Evolutionary conservation across 2,888 invertebrate genomes (phyloP), one percentile per base, ranked within the genome.

Genomic region (Phanerotoma sp.): DNA sequence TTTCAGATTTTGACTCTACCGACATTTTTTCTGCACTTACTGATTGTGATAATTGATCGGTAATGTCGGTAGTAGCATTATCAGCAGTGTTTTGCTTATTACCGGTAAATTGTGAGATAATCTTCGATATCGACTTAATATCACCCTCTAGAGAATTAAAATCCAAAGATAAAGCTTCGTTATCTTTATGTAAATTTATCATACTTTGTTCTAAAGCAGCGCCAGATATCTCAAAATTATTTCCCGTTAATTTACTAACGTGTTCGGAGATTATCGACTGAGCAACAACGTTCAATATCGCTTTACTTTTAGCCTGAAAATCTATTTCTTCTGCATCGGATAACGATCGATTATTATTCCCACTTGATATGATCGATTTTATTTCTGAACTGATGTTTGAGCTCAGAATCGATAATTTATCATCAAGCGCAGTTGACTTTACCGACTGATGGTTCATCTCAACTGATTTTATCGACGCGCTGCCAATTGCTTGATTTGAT

Each of bases 211-310:
- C 67, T 5, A 68, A 62, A 15, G 56, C 25, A 58, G 62, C 33
- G 52, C 61, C 53, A 49, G 51, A 42, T 45, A 62, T 7, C 20
- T 56, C 61, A 5, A 54, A 45, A 44, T 61, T 61, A n/a, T 35
- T 61, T 13, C 21, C 50, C 3, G 57, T 55, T 1, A 57, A 57
- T 52, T 69, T 70, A 22, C 65, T n/a, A n/a, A n/a, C 58, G 21
- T 66, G 69, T 25, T 73, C 72, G 2, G 69, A 71, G 37, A 72
- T 67, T 42, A 73, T 70, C 0, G 75, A 73, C 52, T 72, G 74
- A 45, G 75, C 75, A 15, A 73, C 69, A 51, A 70, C 69, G 48
- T 70, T 73, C 4, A 72, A 57, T 32, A 75, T 72, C 41, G 74
- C 69, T 44, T 69, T 68, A 55, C 71, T 72, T 25, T 68, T 69